Percentiles rank a stretch among this genome's conserved stretches.
phyloP scores from a whole-genome alignment of 2,888 invertebrate species.

The Anodontia alba region DNA sequence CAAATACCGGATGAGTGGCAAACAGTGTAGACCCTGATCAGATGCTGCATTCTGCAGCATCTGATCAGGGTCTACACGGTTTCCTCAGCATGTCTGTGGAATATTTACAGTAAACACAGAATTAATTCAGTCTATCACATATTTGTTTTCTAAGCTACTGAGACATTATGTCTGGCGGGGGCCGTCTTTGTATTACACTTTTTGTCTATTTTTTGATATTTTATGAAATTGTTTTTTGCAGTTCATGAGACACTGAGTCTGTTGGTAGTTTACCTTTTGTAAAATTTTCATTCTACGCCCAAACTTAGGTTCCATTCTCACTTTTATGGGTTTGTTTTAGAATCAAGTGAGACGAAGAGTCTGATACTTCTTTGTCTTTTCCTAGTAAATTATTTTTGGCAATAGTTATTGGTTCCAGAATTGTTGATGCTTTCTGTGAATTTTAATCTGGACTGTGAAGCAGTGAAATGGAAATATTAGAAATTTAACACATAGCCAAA shows the following conservation, averaged over 20 bases:
- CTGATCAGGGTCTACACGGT: no score
- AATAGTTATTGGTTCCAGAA: neutral
- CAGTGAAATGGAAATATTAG: neutral
- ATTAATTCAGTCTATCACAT: slow-evolving; percentile 13
- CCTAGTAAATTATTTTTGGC: slow-evolving; percentile 8
- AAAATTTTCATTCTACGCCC: slow-evolving; percentile 9
- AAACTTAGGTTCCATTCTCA: neutral
- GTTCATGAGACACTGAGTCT: neutral
- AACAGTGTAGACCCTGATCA: no score
- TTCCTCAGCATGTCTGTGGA: no score
- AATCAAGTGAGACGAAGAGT: neutral
- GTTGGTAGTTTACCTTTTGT: neutral
- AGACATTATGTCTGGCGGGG: slow-evolving; percentile 6
- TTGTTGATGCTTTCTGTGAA: neutral
- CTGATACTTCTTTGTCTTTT: neutral
- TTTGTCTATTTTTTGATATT: slow-evolving; percentile 2
- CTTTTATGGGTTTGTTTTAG: slow-evolving; percentile 7
- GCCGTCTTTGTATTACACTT: neutral
- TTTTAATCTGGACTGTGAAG: slow-evolving; percentile 3
- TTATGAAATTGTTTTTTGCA: slow-evolving; percentile 10
- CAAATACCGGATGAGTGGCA: no score
- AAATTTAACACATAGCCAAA: neutral
- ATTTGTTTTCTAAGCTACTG: slow-evolving; percentile 1
- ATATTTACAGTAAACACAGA: no score
- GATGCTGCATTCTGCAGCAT: no score